Evolutionary conservation across 2,113 vertebrate species (phyloP).

Genomic region (Ivindomyrus marchei): DNA sequence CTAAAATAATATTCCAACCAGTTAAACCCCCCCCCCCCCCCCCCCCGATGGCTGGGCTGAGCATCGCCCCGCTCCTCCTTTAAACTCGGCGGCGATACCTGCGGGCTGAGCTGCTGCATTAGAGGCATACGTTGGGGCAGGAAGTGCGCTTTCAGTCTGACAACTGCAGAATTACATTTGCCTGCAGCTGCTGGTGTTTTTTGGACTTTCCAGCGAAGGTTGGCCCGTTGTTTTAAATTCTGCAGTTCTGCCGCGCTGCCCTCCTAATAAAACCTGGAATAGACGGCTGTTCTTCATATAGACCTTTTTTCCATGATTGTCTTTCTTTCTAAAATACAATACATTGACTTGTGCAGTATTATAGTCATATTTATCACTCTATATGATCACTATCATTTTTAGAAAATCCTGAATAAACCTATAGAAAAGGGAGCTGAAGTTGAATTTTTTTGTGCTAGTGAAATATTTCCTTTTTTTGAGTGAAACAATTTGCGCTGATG

Average conservation of each 20-base stretch:
- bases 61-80: neutral
- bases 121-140: neutral
- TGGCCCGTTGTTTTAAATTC: neutral
- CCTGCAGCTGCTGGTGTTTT: neutral
- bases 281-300: neutral
- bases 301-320: neutral
- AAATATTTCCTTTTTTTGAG: neutral
- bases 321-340: neutral
- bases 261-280: neutral
- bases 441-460: neutral
- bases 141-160: conserved; percentile 3
- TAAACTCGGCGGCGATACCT: neutral
- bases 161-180: neutral
- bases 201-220: neutral
- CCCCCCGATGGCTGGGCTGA: neutral
- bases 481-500: neutral
- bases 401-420: neutral
- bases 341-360: neutral
- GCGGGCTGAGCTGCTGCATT: neutral
- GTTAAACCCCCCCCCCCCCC: too few species aligned
- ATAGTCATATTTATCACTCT: neutral
- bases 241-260: neutral
- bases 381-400: neutral
- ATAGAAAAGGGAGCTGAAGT: neutral
- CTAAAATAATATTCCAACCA: neutral